Evolutionary conservation across 2,888 invertebrate genomes (phyloP).

Genomic region (Ceraclea dissimilis): DNA sequence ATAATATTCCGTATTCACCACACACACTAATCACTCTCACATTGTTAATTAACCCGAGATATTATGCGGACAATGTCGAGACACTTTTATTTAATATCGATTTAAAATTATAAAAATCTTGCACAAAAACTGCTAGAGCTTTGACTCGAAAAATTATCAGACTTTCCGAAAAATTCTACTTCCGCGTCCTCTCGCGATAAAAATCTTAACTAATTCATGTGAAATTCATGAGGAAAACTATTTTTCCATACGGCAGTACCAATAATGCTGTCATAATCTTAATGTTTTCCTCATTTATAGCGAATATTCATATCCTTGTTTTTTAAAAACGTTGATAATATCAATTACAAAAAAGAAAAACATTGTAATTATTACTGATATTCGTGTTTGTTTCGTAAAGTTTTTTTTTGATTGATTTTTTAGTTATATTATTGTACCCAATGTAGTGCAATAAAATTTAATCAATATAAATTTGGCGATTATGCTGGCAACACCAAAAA

Average conservation of each 20-base stretch:
- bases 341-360: no score
- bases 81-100: conserved; percentile 8
- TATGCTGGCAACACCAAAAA: not conserved
- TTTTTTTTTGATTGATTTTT: no score
- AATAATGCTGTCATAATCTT: not conserved
- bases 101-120: conserved; percentile 10
- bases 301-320: no score
- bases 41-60: conserved; percentile 12
- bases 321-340: no score
- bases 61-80: not conserved
- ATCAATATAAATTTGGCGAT: not conserved
- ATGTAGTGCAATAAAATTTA: not conserved
- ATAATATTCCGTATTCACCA: conserved; percentile 20
- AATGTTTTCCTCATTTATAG: no score
- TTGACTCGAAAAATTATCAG: conserved; percentile 18
- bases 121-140: conserved; percentile 15
- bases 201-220: conserved; percentile 9
- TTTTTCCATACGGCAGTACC: conserved; percentile 1
- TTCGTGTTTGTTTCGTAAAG: no score
- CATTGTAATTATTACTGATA: no score
- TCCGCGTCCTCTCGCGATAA: conserved; percentile 21
- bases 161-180: conserved; percentile 19
- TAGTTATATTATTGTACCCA: no score
- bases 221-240: not conserved
- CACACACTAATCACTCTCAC: conserved; percentile 18